phyloP scores from a whole-genome alignment of 2,888 invertebrate species.

The Daptonema setosum region DNA sequence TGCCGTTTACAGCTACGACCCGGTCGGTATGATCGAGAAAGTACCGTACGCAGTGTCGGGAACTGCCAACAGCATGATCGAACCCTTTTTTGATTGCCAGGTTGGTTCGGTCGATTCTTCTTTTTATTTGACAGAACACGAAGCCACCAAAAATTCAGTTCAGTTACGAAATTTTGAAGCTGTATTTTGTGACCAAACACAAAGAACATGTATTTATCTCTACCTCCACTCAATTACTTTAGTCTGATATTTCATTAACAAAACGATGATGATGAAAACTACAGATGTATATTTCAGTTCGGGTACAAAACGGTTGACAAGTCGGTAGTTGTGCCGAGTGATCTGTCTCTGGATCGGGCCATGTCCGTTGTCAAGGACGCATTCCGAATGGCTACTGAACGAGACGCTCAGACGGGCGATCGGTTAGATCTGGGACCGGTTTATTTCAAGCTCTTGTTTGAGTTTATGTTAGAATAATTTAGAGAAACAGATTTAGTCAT shows the following conservation, averaged over 20 bases:
- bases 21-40: constrained; percentile 77
- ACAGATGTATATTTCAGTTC: constrained; percentile 45
- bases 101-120: constrained; percentile 26
- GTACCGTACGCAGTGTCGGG: constrained; percentile 67
- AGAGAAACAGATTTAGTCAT: too few relatives aligned
- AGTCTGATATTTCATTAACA: too few relatives aligned
- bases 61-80: constrained; percentile 53
- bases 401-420: constrained; percentile 93
- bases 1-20: constrained; percentile 84
- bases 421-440: constrained; percentile 44
- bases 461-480: too few relatives aligned
- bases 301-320: constrained; percentile 67
- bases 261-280: too few relatives aligned
- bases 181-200: too few relatives aligned
- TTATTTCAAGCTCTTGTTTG: too few relatives aligned
- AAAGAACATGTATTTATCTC: too few relatives aligned
- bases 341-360: constrained; percentile 56
- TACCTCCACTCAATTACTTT: too few relatives aligned
- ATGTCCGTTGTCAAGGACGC: constrained; percentile 69
- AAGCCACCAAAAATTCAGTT: too few relatives aligned
- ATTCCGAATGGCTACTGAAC: constrained; percentile 87
- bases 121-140: too few relatives aligned
- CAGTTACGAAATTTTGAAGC: too few relatives aligned
- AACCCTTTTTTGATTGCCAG: constrained; percentile 86
- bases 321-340: constrained; percentile 32